Base-by-base conservation (phyloP, 2,888 invertebrate genomes). In the Sinhomidia bicolor region DNA sequence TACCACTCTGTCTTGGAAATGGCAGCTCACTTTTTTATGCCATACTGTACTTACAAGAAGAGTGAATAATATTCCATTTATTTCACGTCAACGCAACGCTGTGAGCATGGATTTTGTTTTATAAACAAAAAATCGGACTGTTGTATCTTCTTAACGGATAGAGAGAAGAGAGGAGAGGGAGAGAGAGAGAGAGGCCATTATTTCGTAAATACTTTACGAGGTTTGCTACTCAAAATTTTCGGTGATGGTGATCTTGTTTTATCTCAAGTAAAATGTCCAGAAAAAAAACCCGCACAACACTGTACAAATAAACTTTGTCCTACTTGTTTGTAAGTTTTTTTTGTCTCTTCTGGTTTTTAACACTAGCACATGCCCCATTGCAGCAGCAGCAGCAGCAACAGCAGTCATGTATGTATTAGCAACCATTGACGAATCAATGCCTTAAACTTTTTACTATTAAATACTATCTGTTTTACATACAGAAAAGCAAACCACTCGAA, bases 281-380 rank as follows among this genome's bases (percentile, higher is more conserved):
- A 36, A 1, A 23, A 41, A 17, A 71, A 41, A 71, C 4, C 1
- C 14, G 47, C 47, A 44, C 6, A 23, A 47, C 47, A 47, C 47
- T 74, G 44, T 26, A 74, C 47, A 74, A 74, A 74, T 74, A 74
- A 74, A 74, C 74, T 71, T 68, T 44, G 71, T n/a, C n/a, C n/a
- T 23, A 71, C 41, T 71, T 71, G 71, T 44, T 71, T 23, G n/a
- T n/a, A 62, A 23, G 44, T 71, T 36, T 17, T 23, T n/a, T 60
- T 6, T 1, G 57, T n/a, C 36, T 32, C 17, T 32, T 65, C 36
- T 65, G 36, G 36, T 65, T 29, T 36, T 32, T 36, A 17, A n/a
- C 65, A 65, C 17, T n/a, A 65, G 65, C 60, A 60, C 57, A 10
- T 57, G 23, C 17, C n/a, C 5, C 12, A 51, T 3, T 54, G 23